Evolutionary conservation across 2,888 invertebrate species (phyloP), one percentile per base, ranked within the genome.

Genomic region (Sphaerophoria rueppellii): DNA sequence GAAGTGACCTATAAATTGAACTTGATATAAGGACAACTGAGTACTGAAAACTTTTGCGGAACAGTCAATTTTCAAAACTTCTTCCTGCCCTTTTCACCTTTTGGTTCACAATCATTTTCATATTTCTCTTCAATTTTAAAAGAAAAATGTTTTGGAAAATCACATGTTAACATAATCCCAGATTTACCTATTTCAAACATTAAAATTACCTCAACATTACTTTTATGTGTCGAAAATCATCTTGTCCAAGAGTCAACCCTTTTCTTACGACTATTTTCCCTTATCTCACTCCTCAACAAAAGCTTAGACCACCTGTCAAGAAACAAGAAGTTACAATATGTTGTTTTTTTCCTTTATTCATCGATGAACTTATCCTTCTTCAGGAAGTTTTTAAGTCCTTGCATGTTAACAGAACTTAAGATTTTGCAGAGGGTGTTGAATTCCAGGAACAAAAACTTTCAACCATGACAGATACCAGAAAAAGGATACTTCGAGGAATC

Each of bases 221-320:
- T 37, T 76, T 40, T 32, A 6, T 48, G 32, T 54, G 35, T 70
- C 37, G 40, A 71, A 75, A 75, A 81, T 54, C 63, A 46, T 65
- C 52, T 70, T 61, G 34, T 40, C 9, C 9, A 11, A 12, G 54
- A 16, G 55, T 57, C 75, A 75, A 75, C 82, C 79, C 82, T 58
- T 74, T 46, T 69, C 32, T 16, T n/a, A 14, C 3, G 16, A 14
- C 14, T 16, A n/a, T 54, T 58, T 71, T 14, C 32, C 57, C 50
- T 70, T 75, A 80, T 80, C 80, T n/a, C 24, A 35, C 16, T 35
- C 32, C 46, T 11, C 12, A 6, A 9, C 12, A 43, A 46, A 43
- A 16, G 40, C 6, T 37, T 52, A 65, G 52, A 40, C 60, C 67
- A 82, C 77, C 77, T 82, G 74, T 78, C 79, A 70, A 60, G 58